Conservation (phyloP, 2,797 vertebrate genomes). For the Sebastes hubbsi region DNA sequence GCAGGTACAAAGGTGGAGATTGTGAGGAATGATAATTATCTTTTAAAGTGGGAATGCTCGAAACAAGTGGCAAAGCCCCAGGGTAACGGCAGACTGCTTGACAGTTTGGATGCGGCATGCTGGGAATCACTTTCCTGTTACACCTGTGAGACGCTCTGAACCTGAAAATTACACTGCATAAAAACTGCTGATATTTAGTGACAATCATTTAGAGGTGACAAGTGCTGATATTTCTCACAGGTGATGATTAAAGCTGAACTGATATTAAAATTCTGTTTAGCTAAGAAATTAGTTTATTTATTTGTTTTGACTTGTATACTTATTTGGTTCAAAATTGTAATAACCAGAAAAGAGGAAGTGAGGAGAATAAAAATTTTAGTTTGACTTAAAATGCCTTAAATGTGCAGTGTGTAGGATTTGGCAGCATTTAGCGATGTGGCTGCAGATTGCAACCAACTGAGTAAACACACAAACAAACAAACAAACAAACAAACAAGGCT, state of each 20-base stretch:
- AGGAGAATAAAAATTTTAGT: neutral
- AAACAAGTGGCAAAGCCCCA: neutral
- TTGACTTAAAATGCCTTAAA: neutral
- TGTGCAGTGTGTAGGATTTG: too few relatives aligned
- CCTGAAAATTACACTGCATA: neutral
- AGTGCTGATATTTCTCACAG: neutral
- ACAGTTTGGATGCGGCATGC: conserved; percentile 11
- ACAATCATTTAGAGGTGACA: neutral
- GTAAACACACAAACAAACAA: too few relatives aligned
- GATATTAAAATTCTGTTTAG: neutral
- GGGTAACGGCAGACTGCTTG: conserved; percentile 19
- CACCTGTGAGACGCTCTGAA: neutral
- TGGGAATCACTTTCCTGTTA: neutral
- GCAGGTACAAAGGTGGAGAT: conserved; percentile 54
- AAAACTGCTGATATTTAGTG: neutral
- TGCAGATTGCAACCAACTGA: too few relatives aligned
- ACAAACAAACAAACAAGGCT: too few relatives aligned
- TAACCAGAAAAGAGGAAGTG: neutral
- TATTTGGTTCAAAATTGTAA: neutral
- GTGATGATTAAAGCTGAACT: neutral
- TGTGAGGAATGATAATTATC: conserved; percentile 49
- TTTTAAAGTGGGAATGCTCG: conserved; percentile 39
- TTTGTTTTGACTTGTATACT: neutral
- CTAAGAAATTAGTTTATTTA: neutral
- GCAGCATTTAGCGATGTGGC: too few relatives aligned